Base-by-base conservation (phyloP, 2,113 vertebrate genomes). In the Gulo gulo region DNA sequence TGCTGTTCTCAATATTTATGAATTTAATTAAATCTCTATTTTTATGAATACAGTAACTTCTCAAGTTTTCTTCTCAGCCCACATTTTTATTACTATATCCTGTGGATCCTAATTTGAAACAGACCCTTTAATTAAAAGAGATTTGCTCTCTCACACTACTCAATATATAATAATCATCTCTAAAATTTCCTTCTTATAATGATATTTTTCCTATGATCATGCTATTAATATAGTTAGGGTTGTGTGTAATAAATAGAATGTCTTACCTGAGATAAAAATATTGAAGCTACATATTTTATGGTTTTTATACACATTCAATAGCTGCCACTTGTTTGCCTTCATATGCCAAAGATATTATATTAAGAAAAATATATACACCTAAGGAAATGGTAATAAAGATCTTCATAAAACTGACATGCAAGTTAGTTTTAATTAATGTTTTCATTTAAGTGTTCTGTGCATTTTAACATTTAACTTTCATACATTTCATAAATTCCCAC, bases 11-110 rank as follows among this genome's bases (percentile, higher is more conserved):
- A 81, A 74, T 96, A 94, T 98, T 96, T 91, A 96, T 95, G 93
- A 92, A 96, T 94, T 91, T 97, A 96, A 97, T 97, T 91, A 95
- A 94, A 69, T 88, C 24, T 97, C 79, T 88, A 83, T 84, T 95
- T 59, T 92, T 81, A 88, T 94, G 86, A 95, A 80, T 88, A 94
- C 52, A 39, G 74, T 94, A 94, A 79, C 42, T 93, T 82, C 93
- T 80, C 61, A 81, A 91, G 39, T 80, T 96, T 97, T 92, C n/a
- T 88, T 95, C 81, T 93, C 71, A 65, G 63, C 71, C 81, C 73
- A 85, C 81, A 45, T 94, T 96, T 85, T 92, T 87, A 80, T 91
- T 73, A 50, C 92, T 84, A 69, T 61, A 69, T 42, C 39, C 78
- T 36, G 47, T 85, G 69, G 71, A 61, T 84, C 88, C 50, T 88